Evolutionary conservation across 2,797 vertebrate species (phyloP).

Genomic region (Cynodonichthys magdalenae): DNA sequence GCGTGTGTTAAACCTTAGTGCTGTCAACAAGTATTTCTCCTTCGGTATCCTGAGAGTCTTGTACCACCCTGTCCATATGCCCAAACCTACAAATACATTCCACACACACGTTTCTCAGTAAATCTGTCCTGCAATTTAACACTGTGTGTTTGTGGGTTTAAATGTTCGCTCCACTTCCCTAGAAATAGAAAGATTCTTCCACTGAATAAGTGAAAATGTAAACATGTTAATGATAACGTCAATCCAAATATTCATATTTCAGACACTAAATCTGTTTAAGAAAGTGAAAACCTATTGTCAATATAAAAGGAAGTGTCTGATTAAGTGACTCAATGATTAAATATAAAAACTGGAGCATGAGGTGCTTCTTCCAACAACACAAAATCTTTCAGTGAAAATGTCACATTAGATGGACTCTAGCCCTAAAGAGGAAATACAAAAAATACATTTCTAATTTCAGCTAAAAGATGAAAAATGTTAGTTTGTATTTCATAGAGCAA

Average conservation of each 20-base stretch:
- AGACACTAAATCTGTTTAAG: too few species aligned
- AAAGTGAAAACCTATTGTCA: too few species aligned
- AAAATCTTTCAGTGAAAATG: background rate
- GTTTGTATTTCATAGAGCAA: background rate
- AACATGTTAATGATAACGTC: too few species aligned
- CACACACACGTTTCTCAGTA: constrained; percentile 34
- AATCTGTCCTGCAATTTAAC: constrained; percentile 22
- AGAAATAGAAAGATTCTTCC: too few species aligned
- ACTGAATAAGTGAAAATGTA: too few species aligned
- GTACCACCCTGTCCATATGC: constrained; percentile 43
- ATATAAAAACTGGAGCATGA: too few species aligned
- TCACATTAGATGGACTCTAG: background rate
- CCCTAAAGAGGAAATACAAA: background rate
- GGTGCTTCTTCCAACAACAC: background rate
- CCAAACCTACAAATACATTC: constrained; percentile 36
- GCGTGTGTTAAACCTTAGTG: constrained; percentile 32
- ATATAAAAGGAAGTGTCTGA: too few species aligned
- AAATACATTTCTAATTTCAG: background rate
- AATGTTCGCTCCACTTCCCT: too few species aligned
- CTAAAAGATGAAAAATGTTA: background rate
- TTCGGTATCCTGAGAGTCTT: constrained; percentile 27
- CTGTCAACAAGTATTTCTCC: constrained; percentile 34
- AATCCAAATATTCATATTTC: too few species aligned
- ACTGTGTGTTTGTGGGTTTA: too few species aligned
- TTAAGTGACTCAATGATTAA: too few species aligned